Evolutionary conservation across 1,140 invertebrate species (phyloP), one percentile per base, ranked within the genome.

Genomic region (Callitettix versicolor): DNA sequence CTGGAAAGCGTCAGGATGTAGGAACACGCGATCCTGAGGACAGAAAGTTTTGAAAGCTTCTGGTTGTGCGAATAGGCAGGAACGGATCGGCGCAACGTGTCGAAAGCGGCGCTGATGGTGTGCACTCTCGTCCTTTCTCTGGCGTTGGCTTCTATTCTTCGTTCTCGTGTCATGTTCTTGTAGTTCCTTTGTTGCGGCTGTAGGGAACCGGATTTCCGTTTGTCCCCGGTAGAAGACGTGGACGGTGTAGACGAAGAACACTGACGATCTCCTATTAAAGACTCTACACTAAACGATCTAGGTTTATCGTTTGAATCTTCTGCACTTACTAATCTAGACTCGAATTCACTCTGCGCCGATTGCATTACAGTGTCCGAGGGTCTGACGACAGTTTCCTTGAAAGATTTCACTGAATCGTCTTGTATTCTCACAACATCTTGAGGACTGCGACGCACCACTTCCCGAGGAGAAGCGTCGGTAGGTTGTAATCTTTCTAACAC

Each of bases 61-160:
- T 95, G 91, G 65, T 90, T 90, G 68, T 91, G 86, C 4, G 90
- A 91, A 65, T 94, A 95, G 0, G 91, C 82, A 0, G 92, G 92
- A 12, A 96, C 84, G 0, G 90, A 77, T 34, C 76, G 76, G 33
- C 91, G 76, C 1, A 96, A 72, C 0, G 86, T 92, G 52, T 96
- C 91, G 69, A 95, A 96, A 0, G 91, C 91, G 0, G 91, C 91
- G 65, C 90, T 93, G 57, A 96, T 95, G 0, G 91, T 95, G 68
- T 96, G 92, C 1, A 96, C 92, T 40, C 92, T 74, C 7, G 91
- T 92, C 33, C 92, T 72, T 69, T 96, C 92, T 1, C 92, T 75
- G 0, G 91, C 92, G 64, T 96, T 96, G 0, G 92, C 92, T 69
- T 96, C 91, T 63, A 95, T 92, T 26, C 91, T 72, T 57, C 91